Percentiles rank a stretch among this genome's conserved stretches.
Evolutionary conservation across 2,113 vertebrate genomes (phyloP).

Genomic region (Rhineura floridana): DNA sequence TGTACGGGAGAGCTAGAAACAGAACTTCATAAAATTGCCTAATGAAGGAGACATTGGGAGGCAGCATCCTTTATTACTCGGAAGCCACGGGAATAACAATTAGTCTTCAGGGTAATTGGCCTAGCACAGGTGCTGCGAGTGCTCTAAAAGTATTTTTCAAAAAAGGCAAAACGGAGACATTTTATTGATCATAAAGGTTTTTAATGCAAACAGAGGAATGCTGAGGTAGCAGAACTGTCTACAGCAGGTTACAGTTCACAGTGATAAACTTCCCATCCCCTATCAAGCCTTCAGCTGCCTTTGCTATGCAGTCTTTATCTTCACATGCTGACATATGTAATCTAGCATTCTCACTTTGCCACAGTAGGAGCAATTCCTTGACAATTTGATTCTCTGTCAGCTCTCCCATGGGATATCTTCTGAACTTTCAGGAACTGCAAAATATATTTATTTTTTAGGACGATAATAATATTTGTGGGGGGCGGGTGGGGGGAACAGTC

Average conservation of each 20-base stretch:
- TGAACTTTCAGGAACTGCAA: slow-evolving; percentile 69
- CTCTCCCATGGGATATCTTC: slow-evolving; percentile 69
- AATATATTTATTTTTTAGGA: slow-evolving; percentile 78
- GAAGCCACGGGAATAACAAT: slow-evolving; percentile 62
- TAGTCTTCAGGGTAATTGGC: slow-evolving; percentile 63
- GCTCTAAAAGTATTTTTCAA: slow-evolving; percentile 44
- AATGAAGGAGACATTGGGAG: slow-evolving; percentile 24
- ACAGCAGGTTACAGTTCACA: slow-evolving; percentile 43
- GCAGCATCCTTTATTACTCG: slow-evolving; percentile 46
- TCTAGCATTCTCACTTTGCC: slow-evolving; percentile 77
- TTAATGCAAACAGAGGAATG: slow-evolving; percentile 66
- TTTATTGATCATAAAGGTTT: slow-evolving; percentile 69
- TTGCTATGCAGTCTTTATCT: slow-evolving; percentile 70
- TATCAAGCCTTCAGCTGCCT: slow-evolving; percentile 66
- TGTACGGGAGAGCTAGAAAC: neutral
- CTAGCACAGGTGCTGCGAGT: slow-evolving; percentile 38
- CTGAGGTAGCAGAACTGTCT: slow-evolving; percentile 70
- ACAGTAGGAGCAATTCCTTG: slow-evolving; percentile 73
- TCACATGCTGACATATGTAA: slow-evolving; percentile 76
- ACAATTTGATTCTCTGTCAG: slow-evolving; percentile 81
- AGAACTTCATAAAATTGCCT: neutral
- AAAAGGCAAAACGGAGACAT: slow-evolving; percentile 62
- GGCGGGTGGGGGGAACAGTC: slow-evolving; percentile 29
- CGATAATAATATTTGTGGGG: slow-evolving; percentile 69
- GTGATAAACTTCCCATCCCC: slow-evolving; percentile 64